Evolutionary conservation across 2,888 invertebrate species (phyloP), one percentile per base, ranked within the genome.

Genomic region (Argyresthia goedartella): DNA sequence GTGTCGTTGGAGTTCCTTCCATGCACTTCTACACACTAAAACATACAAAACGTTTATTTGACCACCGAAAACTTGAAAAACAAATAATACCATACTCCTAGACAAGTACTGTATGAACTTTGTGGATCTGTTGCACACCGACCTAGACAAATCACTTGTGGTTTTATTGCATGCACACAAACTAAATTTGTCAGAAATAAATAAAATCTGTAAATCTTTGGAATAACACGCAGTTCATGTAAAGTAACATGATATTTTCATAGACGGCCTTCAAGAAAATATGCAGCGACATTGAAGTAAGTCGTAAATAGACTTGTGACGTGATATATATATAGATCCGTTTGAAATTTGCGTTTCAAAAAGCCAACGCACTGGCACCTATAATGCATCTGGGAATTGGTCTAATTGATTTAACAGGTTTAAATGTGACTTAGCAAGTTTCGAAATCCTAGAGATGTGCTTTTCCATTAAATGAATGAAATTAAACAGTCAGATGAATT

Each of bases 311-410:
- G 39, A 39, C 39, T 6, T 11, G 4, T 39, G 39, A 39, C 25
- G 25, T 25, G 25, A n/a, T n/a, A n/a, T n/a, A n/a, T n/a, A n/a
- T 39, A 39, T 8, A 39, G 9, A 11, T 9, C 39, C 4, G 64
- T 58, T 56, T 61, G 59, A 68, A 67, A 66, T 71, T 65, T 61
- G 59, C 65, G 63, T 67, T 65, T 69, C 59, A 66, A 61, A 58
- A 57, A 57, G 58, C 36, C 57, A 56, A 62, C 63, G 61, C 63
- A 60, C 55, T 63, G 62, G 61, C 60, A 62, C 61, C 57, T 57
- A 53, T 36, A 36, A 9, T 7, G 36, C 7, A 36, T 36, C 36
- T 36, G 36, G 8, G 36, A 36, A 36, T 36, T 7, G 8, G 7
- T 36, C 36, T 36, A 8, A 9, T 36, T 36, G 36, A 36, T 8